phyloP scores from a whole-genome alignment of 2,113 vertebrate genomes.

The rabbit (Oryctolagus cuniculus) region mOryCun1.1 NC_091440.1:62107501-62108000 shows the following conservation, averaged over 20 bases:
- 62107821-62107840: neutral
- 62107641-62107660: neutral
- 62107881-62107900: neutral
- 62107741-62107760: neutral
- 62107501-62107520: neutral
- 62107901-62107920: neutral
- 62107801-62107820: neutral
- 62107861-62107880: too few species aligned
- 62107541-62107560: neutral
- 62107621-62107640: neutral
- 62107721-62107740: neutral
- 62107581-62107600: neutral
- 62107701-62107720: neutral
- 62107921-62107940: neutral
- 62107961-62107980: neutral
- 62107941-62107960: neutral
- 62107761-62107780: too few species aligned
- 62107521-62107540: neutral
- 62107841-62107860: too few species aligned
- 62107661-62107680: slow-evolving; percentile 1
- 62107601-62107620: neutral
- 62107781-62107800: neutral
- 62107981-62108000: slow-evolving; percentile 31
- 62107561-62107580: neutral
- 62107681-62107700: neutral